phyloP scores from a whole-genome alignment of 1,140 invertebrate species.

The Melipona quadrifasciata region DNA sequence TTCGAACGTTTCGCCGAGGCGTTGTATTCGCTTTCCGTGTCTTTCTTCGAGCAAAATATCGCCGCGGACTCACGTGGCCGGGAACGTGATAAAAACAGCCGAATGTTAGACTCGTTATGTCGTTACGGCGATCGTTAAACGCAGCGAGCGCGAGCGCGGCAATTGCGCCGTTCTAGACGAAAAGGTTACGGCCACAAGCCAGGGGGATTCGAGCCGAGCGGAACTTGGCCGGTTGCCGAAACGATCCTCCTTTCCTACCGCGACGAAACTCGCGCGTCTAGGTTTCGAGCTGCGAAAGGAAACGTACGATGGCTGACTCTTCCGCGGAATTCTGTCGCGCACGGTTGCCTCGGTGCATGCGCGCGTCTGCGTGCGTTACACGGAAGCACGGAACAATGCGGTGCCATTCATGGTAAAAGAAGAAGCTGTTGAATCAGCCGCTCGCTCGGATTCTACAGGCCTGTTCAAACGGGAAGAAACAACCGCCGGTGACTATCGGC shows the following conservation, averaged over 20 bases:
- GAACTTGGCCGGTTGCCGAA: neutral
- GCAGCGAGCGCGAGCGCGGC: too few species aligned
- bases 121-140: neutral
- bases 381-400: slow-evolving; percentile 49
- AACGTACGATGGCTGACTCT: slow-evolving; percentile 47
- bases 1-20: neutral
- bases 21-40: neutral
- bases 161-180: neutral
- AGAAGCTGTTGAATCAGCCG: slow-evolving; percentile 42
- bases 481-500: neutral
- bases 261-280: neutral
- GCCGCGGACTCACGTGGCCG: slow-evolving; percentile 24
- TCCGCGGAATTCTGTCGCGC: slow-evolving; percentile 36
- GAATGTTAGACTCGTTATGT: slow-evolving; percentile 8
- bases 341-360: neutral
- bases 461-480: neutral
- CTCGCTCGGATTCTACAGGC: slow-evolving; percentile 14
- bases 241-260: neutral
- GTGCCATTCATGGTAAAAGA: slow-evolving; percentile 51
- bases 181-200: neutral
- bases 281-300: neutral
- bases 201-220: neutral
- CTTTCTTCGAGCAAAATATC: neutral
- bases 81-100: slow-evolving; percentile 23
- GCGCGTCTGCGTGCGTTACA: slow-evolving; percentile 2